These are phyloP conservation scores for Pyrrhia umbra DNA, from an alignment of 2,888 invertebrate genomes.

Conservation along the genomic window DNA sequence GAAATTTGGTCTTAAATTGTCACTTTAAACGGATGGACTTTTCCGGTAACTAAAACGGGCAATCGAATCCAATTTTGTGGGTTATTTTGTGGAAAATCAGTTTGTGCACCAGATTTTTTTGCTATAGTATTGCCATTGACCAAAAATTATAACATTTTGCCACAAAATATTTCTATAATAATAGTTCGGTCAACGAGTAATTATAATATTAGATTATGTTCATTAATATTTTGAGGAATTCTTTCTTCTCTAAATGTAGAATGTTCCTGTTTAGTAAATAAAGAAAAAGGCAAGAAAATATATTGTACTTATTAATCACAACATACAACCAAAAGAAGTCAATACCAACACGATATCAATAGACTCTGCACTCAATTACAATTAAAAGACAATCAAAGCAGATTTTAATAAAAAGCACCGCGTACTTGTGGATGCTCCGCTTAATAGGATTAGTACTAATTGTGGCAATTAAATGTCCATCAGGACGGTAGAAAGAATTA, in stretches of 20 bases:
- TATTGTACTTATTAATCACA: no score
- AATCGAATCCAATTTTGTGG: slow-evolving; percentile 15
- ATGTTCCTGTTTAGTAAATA: no score
- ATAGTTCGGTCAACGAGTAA: background rate
- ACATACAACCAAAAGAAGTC: no score
- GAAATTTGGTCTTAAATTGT: slow-evolving; percentile 3
- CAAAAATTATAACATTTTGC: no score
- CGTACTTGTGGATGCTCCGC: slow-evolving; percentile 14
- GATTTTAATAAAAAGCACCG: slow-evolving; percentile 41
- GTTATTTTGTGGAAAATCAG: slow-evolving; percentile 7
- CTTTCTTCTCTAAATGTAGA: background rate
- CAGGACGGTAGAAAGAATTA: slow-evolving; percentile 53
- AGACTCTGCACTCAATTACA: slow-evolving; percentile 8
- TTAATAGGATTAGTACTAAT: slow-evolving; percentile 60
- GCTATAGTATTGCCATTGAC: no score
- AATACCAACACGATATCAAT: background rate
- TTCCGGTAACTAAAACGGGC: background rate
- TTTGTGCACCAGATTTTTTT: slow-evolving; percentile 6
- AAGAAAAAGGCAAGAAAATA: no score
- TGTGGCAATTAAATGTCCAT: slow-evolving; percentile 65
- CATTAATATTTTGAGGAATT: background rate
- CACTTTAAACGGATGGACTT: slow-evolving; percentile 11
- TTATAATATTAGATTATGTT: background rate
- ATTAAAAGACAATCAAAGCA: slow-evolving; percentile 52
- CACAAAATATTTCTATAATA: no score